A percentile compares a stretch with the other conserved stretches of the same genome.
phyloP scores from a whole-genome alignment of 2,113 vertebrate species.

The Scomber scombrus region DNA sequence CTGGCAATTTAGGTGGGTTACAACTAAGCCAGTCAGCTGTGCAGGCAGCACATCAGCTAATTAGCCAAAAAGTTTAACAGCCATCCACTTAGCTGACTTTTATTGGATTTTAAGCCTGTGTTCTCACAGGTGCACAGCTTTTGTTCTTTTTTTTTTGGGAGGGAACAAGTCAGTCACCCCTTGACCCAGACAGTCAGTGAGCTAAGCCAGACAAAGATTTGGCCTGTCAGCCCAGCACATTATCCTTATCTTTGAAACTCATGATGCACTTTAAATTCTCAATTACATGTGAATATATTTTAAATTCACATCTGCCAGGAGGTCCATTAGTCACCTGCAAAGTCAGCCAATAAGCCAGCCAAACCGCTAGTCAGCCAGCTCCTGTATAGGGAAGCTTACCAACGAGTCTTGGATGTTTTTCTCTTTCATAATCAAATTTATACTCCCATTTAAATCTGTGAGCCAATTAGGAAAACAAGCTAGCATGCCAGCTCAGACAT shows the following conservation, averaged over 20 bases:
- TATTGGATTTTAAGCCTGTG: background rate
- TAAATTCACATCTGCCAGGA: background rate
- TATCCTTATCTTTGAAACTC: background rate
- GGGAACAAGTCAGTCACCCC: background rate
- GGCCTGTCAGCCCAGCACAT: background rate
- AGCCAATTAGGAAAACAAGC: constrained; percentile 17
- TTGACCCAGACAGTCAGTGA: background rate
- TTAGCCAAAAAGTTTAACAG: background rate
- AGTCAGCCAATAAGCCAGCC: background rate
- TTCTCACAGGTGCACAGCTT: background rate
- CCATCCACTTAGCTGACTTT: background rate
- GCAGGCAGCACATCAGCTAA: background rate
- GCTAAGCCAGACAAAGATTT: background rate
- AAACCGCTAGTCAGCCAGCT: background rate
- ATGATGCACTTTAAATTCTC: constrained; percentile 1
- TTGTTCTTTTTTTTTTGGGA: background rate
- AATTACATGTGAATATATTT: constrained; percentile 9
- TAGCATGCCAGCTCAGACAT: background rate
- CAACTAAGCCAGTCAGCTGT: background rate
- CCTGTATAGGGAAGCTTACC: background rate
- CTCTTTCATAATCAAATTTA: background rate
- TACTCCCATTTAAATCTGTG: background rate
- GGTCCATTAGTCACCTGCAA: background rate
- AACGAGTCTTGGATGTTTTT: background rate
- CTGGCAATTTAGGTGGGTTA: no score